phyloP scores from a whole-genome alignment of 2,113 vertebrate species.

The Leiothrix lutea region DNA sequence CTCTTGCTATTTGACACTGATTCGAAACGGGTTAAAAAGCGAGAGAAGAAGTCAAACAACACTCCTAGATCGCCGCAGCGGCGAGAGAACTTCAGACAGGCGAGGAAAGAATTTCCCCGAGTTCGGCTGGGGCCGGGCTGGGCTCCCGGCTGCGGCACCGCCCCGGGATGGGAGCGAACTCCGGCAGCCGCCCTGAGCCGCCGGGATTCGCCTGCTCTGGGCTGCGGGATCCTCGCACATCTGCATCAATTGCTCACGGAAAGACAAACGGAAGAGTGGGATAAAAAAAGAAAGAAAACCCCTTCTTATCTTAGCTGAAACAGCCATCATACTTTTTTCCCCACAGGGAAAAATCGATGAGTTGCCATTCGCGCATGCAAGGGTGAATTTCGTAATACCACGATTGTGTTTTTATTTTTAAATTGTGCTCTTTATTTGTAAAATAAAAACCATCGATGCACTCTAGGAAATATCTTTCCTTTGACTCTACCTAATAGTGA shows the following conservation, averaged over 20 bases:
- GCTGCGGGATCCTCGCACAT: accelerated
- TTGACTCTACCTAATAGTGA: background rate
- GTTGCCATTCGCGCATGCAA: background rate
- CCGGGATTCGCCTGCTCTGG: background rate
- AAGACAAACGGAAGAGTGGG: background rate
- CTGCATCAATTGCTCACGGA: background rate
- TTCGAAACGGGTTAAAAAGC: background rate
- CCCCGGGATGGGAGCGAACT: background rate
- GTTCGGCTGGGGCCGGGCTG: background rate
- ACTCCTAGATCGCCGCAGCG: background rate
- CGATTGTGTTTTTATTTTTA: background rate
- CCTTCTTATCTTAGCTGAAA: background rate
- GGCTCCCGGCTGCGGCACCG: background rate
- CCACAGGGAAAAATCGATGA: background rate
- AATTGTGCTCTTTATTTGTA: background rate
- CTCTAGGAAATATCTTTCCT: background rate
- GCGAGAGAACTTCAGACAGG: background rate
- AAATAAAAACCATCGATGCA: background rate
- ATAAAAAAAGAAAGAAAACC: background rate
- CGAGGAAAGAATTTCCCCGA: background rate
- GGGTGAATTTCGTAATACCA: background rate
- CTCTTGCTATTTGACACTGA: background rate
- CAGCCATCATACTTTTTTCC: no score
- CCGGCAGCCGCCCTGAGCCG: background rate
- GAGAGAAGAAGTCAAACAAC: background rate